phyloP scores from a whole-genome alignment of 1,140 invertebrate genomes.

The Coboldia fuscipes region DNA sequence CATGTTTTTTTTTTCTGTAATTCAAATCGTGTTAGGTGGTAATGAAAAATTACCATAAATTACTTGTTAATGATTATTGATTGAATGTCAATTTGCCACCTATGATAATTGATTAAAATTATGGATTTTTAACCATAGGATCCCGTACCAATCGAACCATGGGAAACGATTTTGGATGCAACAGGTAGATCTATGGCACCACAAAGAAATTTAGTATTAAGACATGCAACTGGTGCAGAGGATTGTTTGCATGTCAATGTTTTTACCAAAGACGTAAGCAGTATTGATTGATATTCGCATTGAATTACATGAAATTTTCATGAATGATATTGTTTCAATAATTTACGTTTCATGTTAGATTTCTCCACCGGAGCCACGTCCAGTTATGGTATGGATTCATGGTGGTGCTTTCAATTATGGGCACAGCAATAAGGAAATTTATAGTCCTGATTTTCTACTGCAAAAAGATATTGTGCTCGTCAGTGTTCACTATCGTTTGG shows the following conservation, averaged over 20 bases:
- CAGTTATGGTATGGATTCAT: constrained; percentile 28
- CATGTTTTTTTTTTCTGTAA: no score
- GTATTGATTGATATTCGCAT: not conserved
- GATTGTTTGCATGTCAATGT: constrained; percentile 13
- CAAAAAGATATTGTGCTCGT: constrained; percentile 27
- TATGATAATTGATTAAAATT: no score
- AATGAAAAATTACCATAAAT: no score
- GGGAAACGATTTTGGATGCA: constrained; percentile 23
- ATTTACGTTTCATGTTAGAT: not conserved
- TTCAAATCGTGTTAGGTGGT: no score
- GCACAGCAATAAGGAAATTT: constrained; percentile 9
- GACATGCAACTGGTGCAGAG: constrained; percentile 8
- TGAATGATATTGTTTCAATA: not conserved
- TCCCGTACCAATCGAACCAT: constrained; percentile 23
- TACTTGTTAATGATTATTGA: no score
- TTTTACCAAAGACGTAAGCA: constrained; percentile 7
- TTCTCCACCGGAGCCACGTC: constrained; percentile 4
- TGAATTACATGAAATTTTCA: not conserved
- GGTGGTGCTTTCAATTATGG: constrained; percentile 13
- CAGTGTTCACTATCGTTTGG: constrained; percentile 27
- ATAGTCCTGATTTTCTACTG: constrained; percentile 23
- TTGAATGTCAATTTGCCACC: no score
- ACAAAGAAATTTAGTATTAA: constrained; percentile 11
- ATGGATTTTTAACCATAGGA: constrained; percentile 15
- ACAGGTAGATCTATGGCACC: constrained; percentile 14